Base-by-base conservation (phyloP, 2,797 vertebrate genomes). In the Cichlasoma orientale region DNA sequence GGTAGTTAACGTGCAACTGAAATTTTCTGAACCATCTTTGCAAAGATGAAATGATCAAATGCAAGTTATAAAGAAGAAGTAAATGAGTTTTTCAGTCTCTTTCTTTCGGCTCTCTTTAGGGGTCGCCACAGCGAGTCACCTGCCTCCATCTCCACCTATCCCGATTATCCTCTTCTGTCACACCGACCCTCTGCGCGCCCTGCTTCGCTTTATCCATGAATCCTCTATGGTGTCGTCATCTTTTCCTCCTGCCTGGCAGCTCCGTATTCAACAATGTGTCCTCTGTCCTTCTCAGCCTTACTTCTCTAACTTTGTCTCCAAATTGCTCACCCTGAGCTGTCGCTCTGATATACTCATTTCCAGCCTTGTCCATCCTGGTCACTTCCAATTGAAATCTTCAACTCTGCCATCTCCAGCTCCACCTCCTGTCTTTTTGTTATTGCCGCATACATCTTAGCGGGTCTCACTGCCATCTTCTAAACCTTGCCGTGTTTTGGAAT, bases 391-490 rank as follows among this genome's bases (percentile, higher is more conserved):
- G 12, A 4, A 41, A 13, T 41, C 38, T 13, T 12, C 38, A 12
- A 41, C 38, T 41, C 44, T 12, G 16, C 44, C 44, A 47, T 13
- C 16, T 47, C 14, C 44, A 18, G 44, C 6, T 3, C 16, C 44
- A 18, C 14, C 44, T 47, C 14, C 44, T 18, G 44, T 47, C 5
- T 50, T 19, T 50, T 19, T 63, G 36, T 6, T 0, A 1, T 3
- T 10, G 36, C 8, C 21, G 11, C 59, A 1, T 11, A 44, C 36
- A 9, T 25, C 25, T 8, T 4, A 61, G 33, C 58, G 5, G 59
- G 0, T 41, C 13, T 63, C 0, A 3, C 36, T 63, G 25, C 36
- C 23, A 0, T 61, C 36, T 25, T 44, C 1, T 25, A 44, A 63
- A 44, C 14, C 10, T 44, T 18, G 21, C 25, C 36, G 18, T 44